These are phyloP conservation scores for Tuta absoluta DNA, from an alignment of 2,888 invertebrate species.

Conservation along the genomic window DNA sequence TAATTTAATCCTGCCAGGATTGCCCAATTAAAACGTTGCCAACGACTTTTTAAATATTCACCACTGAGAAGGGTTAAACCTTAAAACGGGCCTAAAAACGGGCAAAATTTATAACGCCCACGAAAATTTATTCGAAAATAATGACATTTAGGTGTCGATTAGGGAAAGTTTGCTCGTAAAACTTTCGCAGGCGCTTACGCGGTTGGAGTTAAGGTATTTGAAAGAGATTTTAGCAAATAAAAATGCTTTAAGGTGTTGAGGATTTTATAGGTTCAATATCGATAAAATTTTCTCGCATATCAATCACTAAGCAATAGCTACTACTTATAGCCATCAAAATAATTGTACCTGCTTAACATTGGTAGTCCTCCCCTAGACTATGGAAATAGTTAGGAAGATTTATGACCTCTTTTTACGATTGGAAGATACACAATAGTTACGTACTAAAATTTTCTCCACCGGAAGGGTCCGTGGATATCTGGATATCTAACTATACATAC, in stretches of 20 bases:
- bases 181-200: constrained; percentile 48
- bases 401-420: too few species aligned
- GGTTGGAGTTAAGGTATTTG: constrained; percentile 48
- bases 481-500: too few species aligned
- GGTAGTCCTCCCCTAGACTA: too few species aligned
- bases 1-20: constrained; percentile 79
- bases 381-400: too few species aligned
- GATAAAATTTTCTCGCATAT: neutral
- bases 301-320: too few species aligned
- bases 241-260: neutral
- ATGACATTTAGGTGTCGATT: constrained; percentile 79
- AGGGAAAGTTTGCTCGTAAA: constrained; percentile 63
- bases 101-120: constrained; percentile 70
- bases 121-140: constrained; percentile 71
- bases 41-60: constrained; percentile 82
- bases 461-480: too few species aligned
- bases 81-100: constrained; percentile 66
- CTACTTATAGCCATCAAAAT: too few species aligned
- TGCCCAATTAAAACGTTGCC: constrained; percentile 79
- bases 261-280: neutral
- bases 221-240: constrained; percentile 13
- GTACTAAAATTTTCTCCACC: too few species aligned
- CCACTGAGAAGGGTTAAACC: constrained; percentile 60
- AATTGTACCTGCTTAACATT: too few species aligned
- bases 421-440: too few species aligned